These are phyloP conservation scores for Thinocorus orbignyianus DNA, from an alignment of 2,113 vertebrate genomes.

Conservation along the genomic window DNA sequence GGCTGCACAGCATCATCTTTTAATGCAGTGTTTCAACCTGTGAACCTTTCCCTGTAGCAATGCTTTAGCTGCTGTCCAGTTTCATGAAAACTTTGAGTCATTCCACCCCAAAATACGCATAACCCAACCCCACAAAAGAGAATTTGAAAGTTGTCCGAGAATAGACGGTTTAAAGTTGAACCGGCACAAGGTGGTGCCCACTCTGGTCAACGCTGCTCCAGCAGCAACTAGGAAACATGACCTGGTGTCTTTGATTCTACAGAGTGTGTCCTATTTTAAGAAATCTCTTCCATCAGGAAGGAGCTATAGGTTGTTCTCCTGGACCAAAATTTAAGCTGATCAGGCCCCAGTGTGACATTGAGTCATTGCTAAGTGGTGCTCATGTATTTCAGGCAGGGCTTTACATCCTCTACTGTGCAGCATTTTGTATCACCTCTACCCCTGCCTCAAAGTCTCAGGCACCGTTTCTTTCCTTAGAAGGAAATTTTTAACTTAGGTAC, in stretches of 20 bases:
- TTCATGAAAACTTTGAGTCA: rapidly evolving
- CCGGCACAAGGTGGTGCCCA: rapidly evolving
- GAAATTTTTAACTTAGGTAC: not conserved
- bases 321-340: not conserved
- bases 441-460: not conserved
- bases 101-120: not conserved
- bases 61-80: not conserved
- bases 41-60: not conserved
- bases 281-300: not conserved
- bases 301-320: not conserved
- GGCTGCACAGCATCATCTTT: not conserved
- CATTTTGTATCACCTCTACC: not conserved
- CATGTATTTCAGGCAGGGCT: not conserved
- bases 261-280: not conserved
- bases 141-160: rapidly evolving
- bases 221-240: rapidly evolving
- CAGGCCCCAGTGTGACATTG: not conserved
- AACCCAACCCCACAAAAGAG: not conserved
- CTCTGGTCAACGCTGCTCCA: not conserved
- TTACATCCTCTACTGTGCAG: rapidly evolving
- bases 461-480: not conserved
- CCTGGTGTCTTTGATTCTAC: rapidly evolving
- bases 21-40: rapidly evolving
- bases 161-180: rapidly evolving
- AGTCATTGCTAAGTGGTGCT: not conserved